phyloP scores from a whole-genome alignment of 2,797 vertebrate genomes.

The Hoplostethus atlanticus region DNA sequence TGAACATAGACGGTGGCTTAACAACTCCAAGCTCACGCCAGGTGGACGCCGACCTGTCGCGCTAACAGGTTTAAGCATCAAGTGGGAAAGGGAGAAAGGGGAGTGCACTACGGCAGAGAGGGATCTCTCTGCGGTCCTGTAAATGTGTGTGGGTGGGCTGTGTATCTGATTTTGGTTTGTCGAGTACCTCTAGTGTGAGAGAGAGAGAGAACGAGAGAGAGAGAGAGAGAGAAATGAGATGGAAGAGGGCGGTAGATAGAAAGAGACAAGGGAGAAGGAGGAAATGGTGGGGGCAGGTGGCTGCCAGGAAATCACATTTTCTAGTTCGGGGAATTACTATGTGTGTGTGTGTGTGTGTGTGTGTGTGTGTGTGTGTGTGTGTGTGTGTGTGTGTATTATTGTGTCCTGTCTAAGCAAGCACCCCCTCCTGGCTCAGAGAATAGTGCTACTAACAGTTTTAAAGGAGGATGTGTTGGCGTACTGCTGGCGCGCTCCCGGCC shows the following conservation, averaged over 20 bases:
- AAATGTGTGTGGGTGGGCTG: slow-evolving; percentile 39
- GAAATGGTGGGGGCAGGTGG: slow-evolving; percentile 55
- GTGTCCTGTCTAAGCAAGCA: slow-evolving; percentile 28
- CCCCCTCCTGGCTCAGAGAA: slow-evolving; percentile 40
- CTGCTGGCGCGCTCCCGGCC: slow-evolving; percentile 23
- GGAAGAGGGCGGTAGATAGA: slow-evolving; percentile 26
- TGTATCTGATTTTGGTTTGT: slow-evolving; percentile 45
- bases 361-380: too few relatives aligned
- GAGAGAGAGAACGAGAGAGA: slow-evolving; percentile 12
- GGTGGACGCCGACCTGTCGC: neutral
- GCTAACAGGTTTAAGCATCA: neutral
- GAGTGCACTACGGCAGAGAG: slow-evolving; percentile 5
- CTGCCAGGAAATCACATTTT: slow-evolving; percentile 64
- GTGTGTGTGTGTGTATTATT: slow-evolving; percentile 14
- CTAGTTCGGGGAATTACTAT: slow-evolving; percentile 41
- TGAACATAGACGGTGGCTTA: neutral
- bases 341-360: neutral
- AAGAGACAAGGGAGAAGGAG: slow-evolving; percentile 45
- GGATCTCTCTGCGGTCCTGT: slow-evolving; percentile 27
- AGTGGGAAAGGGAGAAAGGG: neutral
- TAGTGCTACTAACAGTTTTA: slow-evolving; percentile 34
- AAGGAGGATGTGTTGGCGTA: slow-evolving; percentile 36
- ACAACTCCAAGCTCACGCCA: neutral
- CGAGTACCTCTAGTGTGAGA: slow-evolving; percentile 23
- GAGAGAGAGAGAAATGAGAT: slow-evolving; percentile 9